Evolutionary conservation across 2,888 invertebrate species (phyloP), one percentile per base, ranked within the genome.

Genomic region (Chironomus tentans): DNA sequence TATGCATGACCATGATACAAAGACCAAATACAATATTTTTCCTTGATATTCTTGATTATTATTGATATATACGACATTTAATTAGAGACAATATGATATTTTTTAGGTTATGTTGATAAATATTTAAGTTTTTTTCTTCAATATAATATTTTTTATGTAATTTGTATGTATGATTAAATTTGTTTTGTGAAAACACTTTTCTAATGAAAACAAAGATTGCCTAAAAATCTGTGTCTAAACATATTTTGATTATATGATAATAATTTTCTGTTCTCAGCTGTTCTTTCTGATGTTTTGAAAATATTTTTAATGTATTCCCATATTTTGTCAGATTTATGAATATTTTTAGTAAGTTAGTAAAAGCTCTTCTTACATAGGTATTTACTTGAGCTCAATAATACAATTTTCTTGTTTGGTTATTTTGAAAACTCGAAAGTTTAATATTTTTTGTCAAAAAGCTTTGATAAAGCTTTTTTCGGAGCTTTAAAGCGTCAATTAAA

Each of bases 1-100:
- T 56, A 15, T 18, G 28, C 46, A 68, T 46, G 72, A 72, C 72
- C 72, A 72, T 61, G 72, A 61, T 72, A 72, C 72, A 72, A 72
- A 72, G 72, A 72, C 62, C 61, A 72, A 72, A 72, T 50, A 62
- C 61, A 50, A 61, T 61, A 15, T 61, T 28, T 38, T 24, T 46
- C 56, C 6, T 18, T 46, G 21, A 46, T 13, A 48, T 21, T 70
- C n/a, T n/a, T 47, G 38, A 15, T 70, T 46, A 15, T 38, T 38
- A 38, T 38, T 38, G 38, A 38, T 38, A 38, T n/a, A n/a, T 38
- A 38, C 38, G 38, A 38, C 38, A 38, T 38, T 10, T 38, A 38
- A 2, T 38, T 38, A 38, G 38, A 10, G 38, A 38, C 38, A 38
- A 38, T 38, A 38, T 38, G 28, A 47, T 46, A 10, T 24, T 70